phyloP scores from a whole-genome alignment of 1,140 invertebrate genomes.

The Drosophila orosa region DNA sequence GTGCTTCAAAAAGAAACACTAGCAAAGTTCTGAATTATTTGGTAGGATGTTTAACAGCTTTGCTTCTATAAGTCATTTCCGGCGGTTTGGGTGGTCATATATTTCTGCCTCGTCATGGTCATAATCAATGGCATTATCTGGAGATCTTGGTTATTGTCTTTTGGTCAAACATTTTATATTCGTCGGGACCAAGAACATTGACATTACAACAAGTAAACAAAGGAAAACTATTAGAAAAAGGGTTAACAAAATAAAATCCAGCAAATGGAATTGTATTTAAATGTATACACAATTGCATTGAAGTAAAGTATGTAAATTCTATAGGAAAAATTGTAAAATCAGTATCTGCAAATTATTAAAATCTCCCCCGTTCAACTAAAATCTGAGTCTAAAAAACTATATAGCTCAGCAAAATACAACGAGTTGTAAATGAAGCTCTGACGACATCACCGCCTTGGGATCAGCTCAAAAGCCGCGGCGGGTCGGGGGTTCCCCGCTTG shows the following conservation, averaged over 20 bases:
- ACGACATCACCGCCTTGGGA: slow-evolving; percentile 2
- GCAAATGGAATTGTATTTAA: not conserved
- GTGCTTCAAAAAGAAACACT: slow-evolving; percentile 1
- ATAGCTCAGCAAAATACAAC: not conserved
- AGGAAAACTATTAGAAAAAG: too few species aligned
- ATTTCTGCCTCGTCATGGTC: slow-evolving; percentile 9
- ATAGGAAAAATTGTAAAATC: not conserved
- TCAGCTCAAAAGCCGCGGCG: not conserved
- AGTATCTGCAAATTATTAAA: not conserved
- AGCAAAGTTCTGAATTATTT: not conserved
- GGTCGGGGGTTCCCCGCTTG: slow-evolving; percentile 2
- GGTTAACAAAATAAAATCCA: too few species aligned
- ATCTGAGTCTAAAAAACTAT: not conserved
- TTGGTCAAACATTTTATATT: not conserved
- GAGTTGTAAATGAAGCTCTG: not conserved
- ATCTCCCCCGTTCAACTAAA: not conserved
- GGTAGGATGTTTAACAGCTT: not conserved
- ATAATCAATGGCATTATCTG: slow-evolving; percentile 10
- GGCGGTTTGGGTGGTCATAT: not conserved
- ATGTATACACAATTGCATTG: not conserved
- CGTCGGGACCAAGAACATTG: not conserved
- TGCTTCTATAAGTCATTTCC: not conserved
- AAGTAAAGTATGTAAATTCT: not conserved
- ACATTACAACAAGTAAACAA: not conserved
- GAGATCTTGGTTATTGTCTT: slow-evolving; percentile 45